A percentile compares a stretch with the other conserved stretches of the same genome.
These are phyloP conservation scores for Kryptopterus vitreolus DNA, from an alignment of 2,797 vertebrate species.

Conservation along the genomic window DNA sequence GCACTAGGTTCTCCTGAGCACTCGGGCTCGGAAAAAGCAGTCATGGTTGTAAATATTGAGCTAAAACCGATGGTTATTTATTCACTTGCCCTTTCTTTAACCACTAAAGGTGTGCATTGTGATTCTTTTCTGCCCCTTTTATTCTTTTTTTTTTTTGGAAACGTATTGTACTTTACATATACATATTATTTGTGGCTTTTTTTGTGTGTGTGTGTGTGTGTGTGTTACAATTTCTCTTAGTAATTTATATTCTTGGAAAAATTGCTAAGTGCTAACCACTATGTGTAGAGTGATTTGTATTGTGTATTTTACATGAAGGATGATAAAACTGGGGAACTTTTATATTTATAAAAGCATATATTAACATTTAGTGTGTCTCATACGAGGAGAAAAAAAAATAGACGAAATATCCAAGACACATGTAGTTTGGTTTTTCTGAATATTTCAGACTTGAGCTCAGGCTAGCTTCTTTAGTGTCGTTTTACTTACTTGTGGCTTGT, in stretches of 20 bases:
- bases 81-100: constrained; percentile 87
- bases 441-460: constrained; percentile 99
- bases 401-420: constrained; percentile 99
- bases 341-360: constrained; percentile 99
- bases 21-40: constrained; percentile 68
- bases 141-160: constrained; percentile 78
- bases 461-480: constrained; percentile 99
- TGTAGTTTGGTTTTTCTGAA: constrained; percentile 99
- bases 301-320: constrained; percentile 96
- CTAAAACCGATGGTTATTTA: constrained; percentile 88
- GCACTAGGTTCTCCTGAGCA: constrained; percentile 86
- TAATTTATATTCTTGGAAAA: constrained; percentile 93
- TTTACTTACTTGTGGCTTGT: constrained; percentile 99
- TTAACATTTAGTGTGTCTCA: constrained; percentile 99
- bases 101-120: constrained; percentile 84
- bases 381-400: constrained; percentile 84
- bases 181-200: constrained; percentile 79
- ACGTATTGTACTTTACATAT: constrained; percentile 89
- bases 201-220: constrained; percentile 73
- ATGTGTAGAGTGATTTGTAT: constrained; percentile 98
- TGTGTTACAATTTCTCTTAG: constrained; percentile 78
- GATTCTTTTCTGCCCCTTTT: constrained; percentile 64
- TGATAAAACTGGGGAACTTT: constrained; percentile 90
- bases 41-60: constrained; percentile 85
- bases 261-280: constrained; percentile 92